These are phyloP conservation scores for Etheostoma nigrum DNA, from an alignment of 2,797 vertebrate genomes.

Conservation along the genomic window DNA sequence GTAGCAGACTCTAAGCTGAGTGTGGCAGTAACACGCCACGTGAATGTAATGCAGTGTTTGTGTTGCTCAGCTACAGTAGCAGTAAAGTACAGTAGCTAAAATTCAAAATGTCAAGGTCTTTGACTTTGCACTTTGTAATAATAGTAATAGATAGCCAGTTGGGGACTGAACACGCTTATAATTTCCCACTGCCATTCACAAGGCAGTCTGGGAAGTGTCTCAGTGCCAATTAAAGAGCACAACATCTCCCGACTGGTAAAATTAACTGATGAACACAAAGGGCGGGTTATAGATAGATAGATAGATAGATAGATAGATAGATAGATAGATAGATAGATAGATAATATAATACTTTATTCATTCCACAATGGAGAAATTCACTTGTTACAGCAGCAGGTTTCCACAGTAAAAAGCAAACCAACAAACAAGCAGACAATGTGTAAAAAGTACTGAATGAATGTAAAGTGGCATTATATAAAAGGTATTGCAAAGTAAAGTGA, in stretches of 20 bases:
- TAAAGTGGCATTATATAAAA: too few relatives aligned
- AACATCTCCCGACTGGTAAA: constrained; percentile 30
- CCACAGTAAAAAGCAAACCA: too few relatives aligned
- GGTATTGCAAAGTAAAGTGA: too few relatives aligned
- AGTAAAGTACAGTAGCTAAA: background rate
- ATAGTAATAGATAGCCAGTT: constrained; percentile 16
- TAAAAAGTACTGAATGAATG: too few relatives aligned
- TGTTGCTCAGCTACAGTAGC: background rate
- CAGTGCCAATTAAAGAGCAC: constrained; percentile 21
- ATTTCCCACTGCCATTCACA: constrained; percentile 21
- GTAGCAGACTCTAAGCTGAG: too few relatives aligned
- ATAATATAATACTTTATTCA: too few relatives aligned
- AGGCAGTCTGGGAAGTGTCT: constrained; percentile 1
- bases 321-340: too few relatives aligned
- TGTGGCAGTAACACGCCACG: background rate
- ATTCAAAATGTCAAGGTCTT: constrained; percentile 46
- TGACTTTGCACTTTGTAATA: background rate
- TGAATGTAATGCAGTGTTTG: background rate
- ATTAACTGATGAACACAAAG: background rate
- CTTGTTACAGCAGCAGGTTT: too few relatives aligned
- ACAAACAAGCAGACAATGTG: too few relatives aligned
- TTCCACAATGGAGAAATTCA: too few relatives aligned
- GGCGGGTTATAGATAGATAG: too few relatives aligned
- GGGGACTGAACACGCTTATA: constrained; percentile 2
- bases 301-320: too few relatives aligned